Evolutionary conservation across 2,113 vertebrate species (phyloP).

Genomic region (Benitochromis conjunctus): DNA sequence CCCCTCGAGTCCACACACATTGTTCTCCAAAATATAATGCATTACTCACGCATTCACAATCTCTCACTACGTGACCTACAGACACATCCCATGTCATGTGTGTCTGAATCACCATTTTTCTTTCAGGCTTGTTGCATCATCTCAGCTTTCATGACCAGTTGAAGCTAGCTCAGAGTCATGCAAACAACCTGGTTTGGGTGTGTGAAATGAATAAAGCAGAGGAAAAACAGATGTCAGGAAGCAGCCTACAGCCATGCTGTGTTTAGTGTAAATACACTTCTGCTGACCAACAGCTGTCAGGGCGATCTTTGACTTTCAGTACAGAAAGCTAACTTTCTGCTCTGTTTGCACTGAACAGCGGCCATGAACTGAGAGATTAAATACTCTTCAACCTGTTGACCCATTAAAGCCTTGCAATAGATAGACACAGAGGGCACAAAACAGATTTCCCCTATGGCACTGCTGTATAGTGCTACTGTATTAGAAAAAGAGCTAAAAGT

Average conservation of each 20-base stretch:
- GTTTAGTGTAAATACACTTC: not conserved
- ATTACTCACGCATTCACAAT: not conserved
- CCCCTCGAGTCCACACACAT: not conserved
- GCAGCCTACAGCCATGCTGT: not conserved
- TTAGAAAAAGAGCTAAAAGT: not conserved
- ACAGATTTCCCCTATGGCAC: not conserved
- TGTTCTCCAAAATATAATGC: not conserved
- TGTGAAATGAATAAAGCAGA: not conserved
- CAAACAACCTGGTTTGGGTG: not conserved
- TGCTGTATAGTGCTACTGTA: not conserved
- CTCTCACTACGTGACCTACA: conserved; percentile 38
- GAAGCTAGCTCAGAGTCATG: not conserved
- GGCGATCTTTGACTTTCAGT: not conserved
- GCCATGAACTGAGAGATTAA: not conserved
- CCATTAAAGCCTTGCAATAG: not conserved
- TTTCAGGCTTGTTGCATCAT: conserved; percentile 49
- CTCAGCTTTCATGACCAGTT: not conserved
- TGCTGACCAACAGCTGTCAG: not conserved
- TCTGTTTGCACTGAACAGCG: conserved; percentile 12
- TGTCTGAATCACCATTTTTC: conserved; percentile 51
- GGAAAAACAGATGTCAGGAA: not conserved
- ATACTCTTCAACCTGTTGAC: conserved; percentile 4
- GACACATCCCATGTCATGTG: conserved; percentile 34
- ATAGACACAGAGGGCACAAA: not conserved
- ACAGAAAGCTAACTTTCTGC: not conserved